Base-by-base conservation (phyloP, 1,140 invertebrate genomes). In the Metaphire vulgaris region DNA sequence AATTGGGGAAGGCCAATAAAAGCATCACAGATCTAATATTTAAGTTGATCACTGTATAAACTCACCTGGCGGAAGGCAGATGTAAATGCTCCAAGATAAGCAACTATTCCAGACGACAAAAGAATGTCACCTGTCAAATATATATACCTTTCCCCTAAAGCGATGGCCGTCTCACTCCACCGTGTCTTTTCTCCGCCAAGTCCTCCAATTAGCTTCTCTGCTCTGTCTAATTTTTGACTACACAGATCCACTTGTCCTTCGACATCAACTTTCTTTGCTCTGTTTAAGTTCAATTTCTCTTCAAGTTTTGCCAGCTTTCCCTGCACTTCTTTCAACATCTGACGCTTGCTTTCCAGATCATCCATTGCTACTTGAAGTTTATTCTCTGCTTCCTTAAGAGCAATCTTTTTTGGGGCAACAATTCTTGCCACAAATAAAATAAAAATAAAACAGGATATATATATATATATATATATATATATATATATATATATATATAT, bases 351-450 rank as follows among this genome's bases (percentile, higher is more conserved):
- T 83, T 96, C 95, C 0, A 98, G 86, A 64, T 91, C 94, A 81
- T 92, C 92, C 93, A 96, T 97, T 84, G 96, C 94, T 41, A 88
- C 83, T 1, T 92, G 90, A 0, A 97, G 86, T 82, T 97, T 94
- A 16, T 68, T 79, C 65, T 87, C 80, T 31, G 87, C 87, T 66
- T 82, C 83, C 72, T 83, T 83, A 77, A 87, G 78, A n/a, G 92
- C 92, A 0, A 90, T 91, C 85, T 96, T 95, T 84, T 97, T 97
- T 0, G 95, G 95, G 0, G 93, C 93, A 0, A 98, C 95, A 74
- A 98, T 83, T 80, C 88, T 88, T 12, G 86, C 86, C 15, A 88
- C 87, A 79, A 86, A 87, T 76, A 31, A 80, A 56, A 56, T 21
- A 73, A 6, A 33, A 73, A 34, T 29, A 56, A n/a, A n/a, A n/a